Base-by-base conservation (phyloP, 92 coral and sea anemone genomes). In the Zoanthus solanderi region DNA sequence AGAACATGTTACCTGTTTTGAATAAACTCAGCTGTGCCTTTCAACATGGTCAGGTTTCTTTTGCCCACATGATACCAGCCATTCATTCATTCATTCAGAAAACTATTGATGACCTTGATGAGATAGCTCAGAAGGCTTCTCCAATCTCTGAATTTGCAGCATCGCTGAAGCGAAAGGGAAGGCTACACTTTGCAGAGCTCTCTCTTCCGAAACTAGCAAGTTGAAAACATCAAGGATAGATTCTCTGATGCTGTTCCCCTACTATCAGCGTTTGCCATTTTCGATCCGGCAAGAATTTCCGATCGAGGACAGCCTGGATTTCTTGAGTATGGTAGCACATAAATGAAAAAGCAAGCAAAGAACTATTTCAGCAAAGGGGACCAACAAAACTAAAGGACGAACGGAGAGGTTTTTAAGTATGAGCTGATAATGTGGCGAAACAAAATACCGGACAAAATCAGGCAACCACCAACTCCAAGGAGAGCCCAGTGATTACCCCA, bases 381-480 rank as follows among this genome's bases (percentile, higher is more conserved):
- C 89, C 75, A 85, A 34, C 58, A 48, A 74, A 85, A 72, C 54
- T 37, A n/a, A 10, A 14, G 46, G 79, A 75, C 60, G 89, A 85
- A 23, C 74, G 89, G 89, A 72, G 78, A 72, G 23, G 89, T 85
- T 52, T 86, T 86, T 74, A 86, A 76, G 57, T 86, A 86, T 73
- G 72, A 50, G 82, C 76, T 86, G 80, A 73, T 60, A 57, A 54
- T 54, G 58, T 72, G 87, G 87, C 69, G 52, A 65, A 84, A 65
- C 6, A 78, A 84, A 14, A 29, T 84, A 65, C 71, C 79, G 16
- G 34, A 71, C 44, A 78, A 84, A 84, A 53, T 53, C 58, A 53
- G 2, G 58, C 42, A 53, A 53, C 58, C 23, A 23, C 23, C 58
- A 53, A 53, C 58, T 53, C 58, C 58, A 53, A 53, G 58, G 58